These are phyloP conservation scores for Megaceryle alcyon DNA, from an alignment of 2,797 vertebrate species.

Conservation along the genomic window DNA sequence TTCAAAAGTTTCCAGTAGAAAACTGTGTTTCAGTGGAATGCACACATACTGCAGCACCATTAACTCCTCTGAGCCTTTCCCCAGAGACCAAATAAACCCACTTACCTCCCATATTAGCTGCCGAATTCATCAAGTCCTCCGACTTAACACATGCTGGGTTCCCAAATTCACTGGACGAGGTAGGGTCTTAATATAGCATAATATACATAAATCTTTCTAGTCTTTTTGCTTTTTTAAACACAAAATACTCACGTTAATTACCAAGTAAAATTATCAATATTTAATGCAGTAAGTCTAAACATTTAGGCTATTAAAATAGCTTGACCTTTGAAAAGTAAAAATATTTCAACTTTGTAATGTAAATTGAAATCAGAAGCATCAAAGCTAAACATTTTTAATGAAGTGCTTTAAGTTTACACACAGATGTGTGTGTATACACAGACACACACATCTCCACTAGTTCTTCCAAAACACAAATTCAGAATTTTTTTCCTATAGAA, in stretches of 20 bases:
- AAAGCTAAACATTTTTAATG: neutral
- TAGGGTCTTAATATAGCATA: neutral
- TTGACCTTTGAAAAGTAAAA: neutral
- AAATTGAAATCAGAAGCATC: neutral
- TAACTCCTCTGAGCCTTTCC: neutral
- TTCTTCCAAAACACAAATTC: neutral
- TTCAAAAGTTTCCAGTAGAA: neutral
- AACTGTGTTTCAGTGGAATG: neutral
- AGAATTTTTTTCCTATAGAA: neutral
- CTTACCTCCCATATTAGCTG: neutral
- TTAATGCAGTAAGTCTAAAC: neutral
- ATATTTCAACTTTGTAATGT: neutral
- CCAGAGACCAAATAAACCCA: neutral
- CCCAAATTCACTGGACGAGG: neutral
- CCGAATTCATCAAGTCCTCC: neutral
- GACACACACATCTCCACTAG: neutral
- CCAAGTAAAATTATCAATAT: neutral
- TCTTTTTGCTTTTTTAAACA: neutral
- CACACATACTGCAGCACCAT: neutral
- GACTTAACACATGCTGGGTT: neutral
- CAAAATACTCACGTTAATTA: neutral
- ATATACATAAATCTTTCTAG: neutral
- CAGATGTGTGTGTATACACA: fast-evolving
- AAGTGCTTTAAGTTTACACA: neutral
- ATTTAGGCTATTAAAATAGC: neutral